Conservation (phyloP, 2,888 invertebrate species). For the Agrilus biguttatus region DNA sequence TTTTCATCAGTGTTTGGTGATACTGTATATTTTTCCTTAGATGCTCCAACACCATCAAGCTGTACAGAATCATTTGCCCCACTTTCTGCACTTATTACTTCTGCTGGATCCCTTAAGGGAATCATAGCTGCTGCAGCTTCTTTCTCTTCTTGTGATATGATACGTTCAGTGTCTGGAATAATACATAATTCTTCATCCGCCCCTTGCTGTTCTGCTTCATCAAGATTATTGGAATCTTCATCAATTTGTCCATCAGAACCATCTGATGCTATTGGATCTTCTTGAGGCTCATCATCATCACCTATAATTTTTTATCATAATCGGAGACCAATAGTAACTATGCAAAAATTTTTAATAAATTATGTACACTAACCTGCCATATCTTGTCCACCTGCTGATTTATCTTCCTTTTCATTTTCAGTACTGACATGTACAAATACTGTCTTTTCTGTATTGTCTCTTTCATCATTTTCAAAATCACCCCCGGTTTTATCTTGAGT, state of each 20-base stretch:
- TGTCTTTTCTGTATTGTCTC: slow-evolving; percentile 9
- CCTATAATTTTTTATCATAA: background rate
- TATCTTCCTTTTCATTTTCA: slow-evolving; percentile 11
- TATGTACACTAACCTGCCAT: slow-evolving; percentile 5
- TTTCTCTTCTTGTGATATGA: slow-evolving; percentile 53
- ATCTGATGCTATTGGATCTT: slow-evolving; percentile 14
- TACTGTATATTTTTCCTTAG: slow-evolving; percentile 11
- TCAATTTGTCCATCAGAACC: slow-evolving; percentile 16
- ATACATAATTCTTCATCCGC: slow-evolving; percentile 55
- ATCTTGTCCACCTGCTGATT: slow-evolving; percentile 4
- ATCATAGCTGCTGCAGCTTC: slow-evolving; percentile 35
- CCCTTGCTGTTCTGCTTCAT: slow-evolving; percentile 28
- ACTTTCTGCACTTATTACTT: slow-evolving; percentile 12
- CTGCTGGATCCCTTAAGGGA: slow-evolving; percentile 20
- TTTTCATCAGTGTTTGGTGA: slow-evolving; percentile 21
- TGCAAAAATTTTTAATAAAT: no score
- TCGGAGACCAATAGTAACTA: background rate
- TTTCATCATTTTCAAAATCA: slow-evolving; percentile 11
- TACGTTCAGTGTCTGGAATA: slow-evolving; percentile 52
- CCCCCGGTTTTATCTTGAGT: slow-evolving; percentile 13
- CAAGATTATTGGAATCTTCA: slow-evolving; percentile 29
- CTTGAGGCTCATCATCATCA: slow-evolving; percentile 10
- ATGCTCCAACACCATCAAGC: slow-evolving; percentile 11
- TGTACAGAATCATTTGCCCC: slow-evolving; percentile 5
- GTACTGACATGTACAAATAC: slow-evolving; percentile 13